Conservation (phyloP, 1,140 invertebrate genomes). For the Trichogramma pretiosum region DNA sequence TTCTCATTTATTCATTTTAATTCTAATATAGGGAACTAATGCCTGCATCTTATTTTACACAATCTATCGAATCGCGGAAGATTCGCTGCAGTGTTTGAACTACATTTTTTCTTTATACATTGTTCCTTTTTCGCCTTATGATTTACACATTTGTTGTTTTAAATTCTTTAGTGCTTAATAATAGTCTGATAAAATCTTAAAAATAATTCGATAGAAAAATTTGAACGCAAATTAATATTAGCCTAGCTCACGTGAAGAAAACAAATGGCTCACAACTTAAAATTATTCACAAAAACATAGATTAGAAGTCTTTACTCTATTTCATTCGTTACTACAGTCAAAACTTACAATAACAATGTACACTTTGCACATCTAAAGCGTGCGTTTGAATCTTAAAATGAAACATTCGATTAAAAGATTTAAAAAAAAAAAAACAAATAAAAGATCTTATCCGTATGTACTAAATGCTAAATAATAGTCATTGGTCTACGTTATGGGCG, state of each 20-base stretch:
- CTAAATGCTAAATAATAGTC: constrained; percentile 36
- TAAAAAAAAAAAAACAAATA: constrained; percentile 11
- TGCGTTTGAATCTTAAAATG: no score
- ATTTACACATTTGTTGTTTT: constrained; percentile 1
- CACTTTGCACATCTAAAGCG: no score
- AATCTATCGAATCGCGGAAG: no score
- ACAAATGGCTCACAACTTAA: no score
- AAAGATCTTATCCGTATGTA: constrained; percentile 11
- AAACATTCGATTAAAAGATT: no score
- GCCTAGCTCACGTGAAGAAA: not conserved
- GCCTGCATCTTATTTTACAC: constrained; percentile 17
- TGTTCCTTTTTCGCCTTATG: not conserved
- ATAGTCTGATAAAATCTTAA: not conserved
- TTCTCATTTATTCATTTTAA: constrained; percentile 18
- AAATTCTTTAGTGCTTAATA: constrained; percentile 12
- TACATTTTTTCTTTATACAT: constrained; percentile 1
- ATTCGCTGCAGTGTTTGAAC: constrained; percentile 5
- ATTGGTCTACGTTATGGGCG: constrained; percentile 32
- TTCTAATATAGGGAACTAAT: constrained; percentile 12
- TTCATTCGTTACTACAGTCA: not conserved
- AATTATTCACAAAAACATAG: no score
- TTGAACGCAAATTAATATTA: not conserved
- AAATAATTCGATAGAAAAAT: constrained; percentile 15
- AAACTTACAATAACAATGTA: constrained; percentile 7
- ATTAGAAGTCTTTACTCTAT: constrained; percentile 2